Evolutionary conservation across 2,797 vertebrate genomes (phyloP).

Genomic region (Microctenopoma lineatum): DNA sequence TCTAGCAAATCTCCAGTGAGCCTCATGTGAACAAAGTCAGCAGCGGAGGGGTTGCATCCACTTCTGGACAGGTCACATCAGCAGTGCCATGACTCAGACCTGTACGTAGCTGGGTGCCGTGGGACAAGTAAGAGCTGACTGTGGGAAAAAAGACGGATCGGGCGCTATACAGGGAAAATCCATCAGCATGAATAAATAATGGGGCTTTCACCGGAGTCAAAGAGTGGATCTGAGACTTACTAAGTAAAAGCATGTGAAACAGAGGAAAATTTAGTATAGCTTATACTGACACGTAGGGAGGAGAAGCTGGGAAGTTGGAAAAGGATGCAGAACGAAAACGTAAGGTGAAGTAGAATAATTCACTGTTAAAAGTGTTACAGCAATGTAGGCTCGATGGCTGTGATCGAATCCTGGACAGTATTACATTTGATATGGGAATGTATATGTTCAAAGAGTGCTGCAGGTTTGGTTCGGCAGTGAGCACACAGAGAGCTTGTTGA

Average conservation of each 20-base stretch:
- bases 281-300: constrained; percentile 35
- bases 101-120: constrained; percentile 11
- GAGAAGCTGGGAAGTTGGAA: constrained; percentile 3
- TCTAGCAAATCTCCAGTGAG: too few relatives aligned
- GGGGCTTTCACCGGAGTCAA: constrained; percentile 70
- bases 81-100: constrained; percentile 47
- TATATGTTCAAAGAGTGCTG: constrained; percentile 9
- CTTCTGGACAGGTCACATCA: constrained; percentile 15
- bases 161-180: constrained; percentile 80
- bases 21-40: background rate
- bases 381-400: background rate
- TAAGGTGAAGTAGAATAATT: background rate
- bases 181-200: constrained; percentile 88
- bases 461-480: constrained; percentile 25
- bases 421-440: background rate
- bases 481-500: constrained; percentile 38
- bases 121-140: constrained; percentile 66
- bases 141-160: constrained; percentile 51
- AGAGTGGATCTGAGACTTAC: constrained; percentile 65
- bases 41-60: background rate
- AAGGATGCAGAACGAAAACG: too few relatives aligned
- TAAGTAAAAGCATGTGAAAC: constrained; percentile 74
- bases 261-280: constrained; percentile 70
- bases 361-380: background rate
- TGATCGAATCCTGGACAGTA: background rate